These are phyloP conservation scores for Trachymyrmex cornetzi DNA, from an alignment of 1,140 invertebrate species.

Conservation along the genomic window DNA sequence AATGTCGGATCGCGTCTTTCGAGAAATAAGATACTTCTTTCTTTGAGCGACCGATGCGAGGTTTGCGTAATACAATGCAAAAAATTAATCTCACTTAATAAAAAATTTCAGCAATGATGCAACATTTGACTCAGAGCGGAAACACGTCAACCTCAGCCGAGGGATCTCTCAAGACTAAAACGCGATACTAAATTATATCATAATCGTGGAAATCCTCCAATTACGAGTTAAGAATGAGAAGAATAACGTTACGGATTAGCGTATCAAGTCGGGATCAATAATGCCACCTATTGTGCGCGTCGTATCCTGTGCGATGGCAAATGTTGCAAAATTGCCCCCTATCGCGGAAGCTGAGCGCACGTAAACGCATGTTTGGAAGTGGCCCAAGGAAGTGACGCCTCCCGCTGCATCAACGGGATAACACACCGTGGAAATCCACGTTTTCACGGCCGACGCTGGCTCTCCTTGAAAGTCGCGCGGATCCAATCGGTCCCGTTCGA, in stretches of 20 bases:
- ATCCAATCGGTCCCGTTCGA: slow-evolving; percentile 42
- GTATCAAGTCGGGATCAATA: slow-evolving; percentile 2
- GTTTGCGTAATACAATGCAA: no score
- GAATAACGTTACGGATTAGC: slow-evolving; percentile 12
- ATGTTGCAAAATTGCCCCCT: slow-evolving; percentile 36
- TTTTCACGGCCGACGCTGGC: slow-evolving; percentile 42
- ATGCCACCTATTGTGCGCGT: background rate
- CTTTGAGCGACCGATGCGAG: no score
- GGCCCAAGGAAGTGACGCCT: slow-evolving; percentile 20
- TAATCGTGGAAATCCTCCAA: background rate
- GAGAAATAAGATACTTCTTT: background rate
- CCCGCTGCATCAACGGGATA: background rate
- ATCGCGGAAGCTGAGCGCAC: background rate
- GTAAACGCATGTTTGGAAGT: slow-evolving; percentile 12
- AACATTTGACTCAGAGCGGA: no score
- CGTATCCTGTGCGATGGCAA: background rate
- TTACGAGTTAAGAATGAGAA: background rate
- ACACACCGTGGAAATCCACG: slow-evolving; percentile 42
- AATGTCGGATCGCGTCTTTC: background rate
- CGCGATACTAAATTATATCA: background rate
- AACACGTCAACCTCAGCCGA: no score
- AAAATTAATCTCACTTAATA: no score
- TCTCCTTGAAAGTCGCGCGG: slow-evolving; percentile 35
- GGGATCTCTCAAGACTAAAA: no score
- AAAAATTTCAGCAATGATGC: no score